Conservation (phyloP, 2,888 invertebrate species). For the Frankliniella fusca region DNA sequence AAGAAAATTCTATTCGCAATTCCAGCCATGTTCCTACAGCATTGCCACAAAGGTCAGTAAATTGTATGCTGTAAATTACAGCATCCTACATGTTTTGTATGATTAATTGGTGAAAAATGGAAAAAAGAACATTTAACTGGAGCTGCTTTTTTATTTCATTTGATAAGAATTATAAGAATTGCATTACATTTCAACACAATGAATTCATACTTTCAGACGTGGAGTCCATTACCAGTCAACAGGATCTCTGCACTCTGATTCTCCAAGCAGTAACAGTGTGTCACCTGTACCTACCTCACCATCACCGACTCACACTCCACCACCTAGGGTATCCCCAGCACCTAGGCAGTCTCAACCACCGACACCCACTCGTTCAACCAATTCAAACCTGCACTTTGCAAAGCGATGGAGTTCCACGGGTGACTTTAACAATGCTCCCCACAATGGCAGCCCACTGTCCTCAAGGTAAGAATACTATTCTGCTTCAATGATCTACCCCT, state of each 20-base stretch:
- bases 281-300: conserved; percentile 68
- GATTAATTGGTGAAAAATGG: too few relatives aligned
- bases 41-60: neutral
- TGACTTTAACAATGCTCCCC: conserved; percentile 63
- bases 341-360: conserved; percentile 37
- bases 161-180: conserved; percentile 32
- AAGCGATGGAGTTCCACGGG: conserved; percentile 82
- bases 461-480: conserved; percentile 47
- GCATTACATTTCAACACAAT: conserved; percentile 27
- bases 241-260: conserved; percentile 67
- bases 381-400: conserved; percentile 53
- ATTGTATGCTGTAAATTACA: neutral
- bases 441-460: conserved; percentile 44
- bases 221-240: conserved; percentile 79
- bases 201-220: conserved; percentile 53
- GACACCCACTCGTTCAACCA: conserved; percentile 37
- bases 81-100: neutral
- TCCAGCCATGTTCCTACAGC: neutral
- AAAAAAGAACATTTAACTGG: too few relatives aligned
- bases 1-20: neutral
- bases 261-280: conserved; percentile 73
- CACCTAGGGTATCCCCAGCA: conserved; percentile 36
- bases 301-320: conserved; percentile 45
- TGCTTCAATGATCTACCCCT: conserved; percentile 13
- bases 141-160: neutral